Conservation (phyloP, 1,140 invertebrate genomes). For the Nebria ingens region DNA sequence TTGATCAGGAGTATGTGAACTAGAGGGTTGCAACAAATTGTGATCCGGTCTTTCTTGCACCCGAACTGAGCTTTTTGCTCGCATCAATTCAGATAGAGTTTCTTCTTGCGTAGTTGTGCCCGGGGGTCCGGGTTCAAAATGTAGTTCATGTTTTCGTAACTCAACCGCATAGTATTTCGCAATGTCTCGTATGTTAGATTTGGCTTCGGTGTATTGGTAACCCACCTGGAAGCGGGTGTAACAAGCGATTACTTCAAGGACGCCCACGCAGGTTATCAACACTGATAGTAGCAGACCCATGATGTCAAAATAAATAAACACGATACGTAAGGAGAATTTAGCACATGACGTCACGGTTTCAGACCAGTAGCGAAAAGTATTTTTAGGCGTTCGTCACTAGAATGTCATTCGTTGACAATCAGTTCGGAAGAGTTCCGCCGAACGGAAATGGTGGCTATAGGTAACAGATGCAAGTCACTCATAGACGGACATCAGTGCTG, state of each 20-base stretch:
- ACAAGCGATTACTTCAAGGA: slow-evolving; percentile 52
- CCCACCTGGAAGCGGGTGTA: slow-evolving; percentile 42
- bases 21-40: neutral
- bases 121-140: slow-evolving; percentile 20
- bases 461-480: too few relatives aligned
- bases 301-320: too few relatives aligned
- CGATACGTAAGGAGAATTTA: too few relatives aligned
- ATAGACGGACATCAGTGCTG: too few relatives aligned
- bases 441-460: too few relatives aligned
- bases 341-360: too few relatives aligned
- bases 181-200: slow-evolving; percentile 33
- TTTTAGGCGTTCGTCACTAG: slow-evolving; percentile 8
- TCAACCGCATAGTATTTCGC: slow-evolving; percentile 32
- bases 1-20: neutral
- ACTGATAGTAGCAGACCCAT: slow-evolving; percentile 62
- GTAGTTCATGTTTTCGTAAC: slow-evolving; percentile 18
- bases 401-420: slow-evolving; percentile 14
- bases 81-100: neutral
- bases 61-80: neutral
- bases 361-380: too few relatives aligned
- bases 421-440: too few relatives aligned
- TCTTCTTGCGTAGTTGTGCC: neutral
- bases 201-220: slow-evolving; percentile 20
- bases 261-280: slow-evolving; percentile 59
- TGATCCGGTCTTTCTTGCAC: neutral